Conservation (phyloP, 2,797 vertebrate genomes). For the Eulemur coronatus region DNA sequence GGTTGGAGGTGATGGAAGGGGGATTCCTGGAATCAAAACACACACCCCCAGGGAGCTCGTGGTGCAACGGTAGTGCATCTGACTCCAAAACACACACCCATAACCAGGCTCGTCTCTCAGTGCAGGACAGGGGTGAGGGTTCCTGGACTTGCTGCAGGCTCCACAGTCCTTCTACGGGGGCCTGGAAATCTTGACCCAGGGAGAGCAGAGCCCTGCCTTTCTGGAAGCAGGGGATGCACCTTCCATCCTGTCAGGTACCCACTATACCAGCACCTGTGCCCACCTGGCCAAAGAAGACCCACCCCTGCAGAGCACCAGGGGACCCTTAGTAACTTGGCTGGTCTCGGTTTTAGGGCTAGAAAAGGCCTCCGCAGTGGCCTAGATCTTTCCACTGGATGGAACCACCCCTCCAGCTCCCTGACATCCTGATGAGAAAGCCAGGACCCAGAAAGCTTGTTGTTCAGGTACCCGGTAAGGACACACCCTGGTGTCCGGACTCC, state of each 20-base stretch:
- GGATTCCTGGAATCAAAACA: not conserved
- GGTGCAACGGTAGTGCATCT: no score
- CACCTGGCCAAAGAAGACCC: not conserved
- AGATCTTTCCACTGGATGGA: not conserved
- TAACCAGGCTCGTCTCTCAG: not conserved
- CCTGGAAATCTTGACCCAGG: not conserved
- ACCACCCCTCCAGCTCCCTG: not conserved
- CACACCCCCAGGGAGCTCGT: no score
- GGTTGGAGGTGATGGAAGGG: not conserved
- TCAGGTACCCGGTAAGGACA: not conserved
- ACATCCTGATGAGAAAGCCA: not conserved
- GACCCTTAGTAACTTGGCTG: not conserved
- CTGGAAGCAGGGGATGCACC: not conserved
- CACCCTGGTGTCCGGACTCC: not conserved
- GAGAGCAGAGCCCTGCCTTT: not conserved
- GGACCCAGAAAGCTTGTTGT: not conserved
- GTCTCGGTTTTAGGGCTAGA: not conserved
- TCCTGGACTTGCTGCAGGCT: no score
- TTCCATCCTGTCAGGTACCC: not conserved
- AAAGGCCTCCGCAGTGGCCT: not conserved
- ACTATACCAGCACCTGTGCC: not conserved
- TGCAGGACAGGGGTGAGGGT: not conserved
- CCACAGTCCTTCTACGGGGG: not conserved
- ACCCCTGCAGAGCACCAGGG: not conserved
- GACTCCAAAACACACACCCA: no score